Conservation (phyloP, 1,140 invertebrate genomes). For the Brachionus rotundiformis region DNA sequence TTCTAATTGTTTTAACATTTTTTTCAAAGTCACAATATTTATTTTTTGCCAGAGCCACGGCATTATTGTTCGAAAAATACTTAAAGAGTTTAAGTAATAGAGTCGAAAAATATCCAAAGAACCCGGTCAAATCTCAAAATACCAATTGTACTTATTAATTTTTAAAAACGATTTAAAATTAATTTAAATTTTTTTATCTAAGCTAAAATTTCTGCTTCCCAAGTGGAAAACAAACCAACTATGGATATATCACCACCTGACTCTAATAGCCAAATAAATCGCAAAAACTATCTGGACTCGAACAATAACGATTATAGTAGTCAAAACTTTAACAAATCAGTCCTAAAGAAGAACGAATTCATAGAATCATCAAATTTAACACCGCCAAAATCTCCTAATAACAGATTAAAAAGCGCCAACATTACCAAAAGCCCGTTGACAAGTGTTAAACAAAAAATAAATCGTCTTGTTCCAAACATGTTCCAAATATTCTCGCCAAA, state of each 20-base stretch:
- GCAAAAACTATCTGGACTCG: background rate
- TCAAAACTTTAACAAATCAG: background rate
- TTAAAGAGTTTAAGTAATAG: background rate
- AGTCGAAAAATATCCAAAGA: constrained; percentile 14
- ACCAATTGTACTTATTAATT: background rate
- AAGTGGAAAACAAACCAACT: background rate
- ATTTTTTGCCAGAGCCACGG: constrained; percentile 33
- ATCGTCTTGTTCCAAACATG: constrained; percentile 39
- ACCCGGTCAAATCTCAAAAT: constrained; percentile 18
- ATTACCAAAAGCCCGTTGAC: background rate
- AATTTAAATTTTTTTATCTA: background rate
- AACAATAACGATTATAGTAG: constrained; percentile 23
- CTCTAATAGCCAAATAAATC: background rate
- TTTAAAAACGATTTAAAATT: no score
- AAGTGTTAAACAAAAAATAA: constrained; percentile 48
- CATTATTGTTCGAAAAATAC: constrained; percentile 30
- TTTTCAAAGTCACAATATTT: constrained; percentile 40
- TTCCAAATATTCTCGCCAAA: constrained; percentile 33
- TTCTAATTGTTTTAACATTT: no score
- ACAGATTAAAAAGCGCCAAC: background rate
- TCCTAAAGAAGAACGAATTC: background rate
- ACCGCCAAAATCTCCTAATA: constrained; percentile 33
- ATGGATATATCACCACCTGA: background rate
- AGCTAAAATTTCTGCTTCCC: background rate
- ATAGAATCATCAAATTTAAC: background rate